Percentiles rank a stretch among this genome's conserved stretches.
Evolutionary conservation across 1,140 invertebrate species (phyloP).

Genomic region (Paraescarpia echinospica): DNA sequence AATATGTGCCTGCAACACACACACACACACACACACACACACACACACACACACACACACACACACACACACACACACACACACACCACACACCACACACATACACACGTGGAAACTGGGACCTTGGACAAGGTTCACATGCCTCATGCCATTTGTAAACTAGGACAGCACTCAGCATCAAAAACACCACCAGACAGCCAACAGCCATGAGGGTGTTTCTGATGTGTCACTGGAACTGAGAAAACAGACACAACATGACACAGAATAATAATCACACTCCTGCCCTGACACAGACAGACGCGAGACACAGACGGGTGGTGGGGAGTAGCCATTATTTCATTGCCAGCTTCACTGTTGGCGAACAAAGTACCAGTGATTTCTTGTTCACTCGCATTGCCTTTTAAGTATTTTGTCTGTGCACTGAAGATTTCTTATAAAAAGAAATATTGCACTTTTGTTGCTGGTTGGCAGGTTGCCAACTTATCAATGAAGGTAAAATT

Average conservation of each 20-base stretch:
- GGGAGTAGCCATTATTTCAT: background rate
- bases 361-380: background rate
- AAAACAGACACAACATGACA: no score
- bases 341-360: background rate
- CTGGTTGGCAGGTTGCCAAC: no score
- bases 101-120: no score
- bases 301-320: background rate
- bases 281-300: background rate
- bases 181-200: background rate
- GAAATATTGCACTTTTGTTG: no score
- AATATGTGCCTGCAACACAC: no score
- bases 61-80: no score
- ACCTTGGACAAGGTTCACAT: background rate
- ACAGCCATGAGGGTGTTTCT: background rate
- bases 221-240: background rate
- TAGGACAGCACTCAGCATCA: background rate
- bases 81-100: no score
- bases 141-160: background rate
- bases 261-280: background rate
- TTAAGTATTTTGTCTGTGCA: background rate
- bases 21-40: no score
- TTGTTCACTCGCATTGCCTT: background rate
- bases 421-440: no score
- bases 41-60: no score
- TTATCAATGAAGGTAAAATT: no score